Base-by-base conservation (phyloP, 1,140 invertebrate species). In the Papilio xuthus region DNA sequence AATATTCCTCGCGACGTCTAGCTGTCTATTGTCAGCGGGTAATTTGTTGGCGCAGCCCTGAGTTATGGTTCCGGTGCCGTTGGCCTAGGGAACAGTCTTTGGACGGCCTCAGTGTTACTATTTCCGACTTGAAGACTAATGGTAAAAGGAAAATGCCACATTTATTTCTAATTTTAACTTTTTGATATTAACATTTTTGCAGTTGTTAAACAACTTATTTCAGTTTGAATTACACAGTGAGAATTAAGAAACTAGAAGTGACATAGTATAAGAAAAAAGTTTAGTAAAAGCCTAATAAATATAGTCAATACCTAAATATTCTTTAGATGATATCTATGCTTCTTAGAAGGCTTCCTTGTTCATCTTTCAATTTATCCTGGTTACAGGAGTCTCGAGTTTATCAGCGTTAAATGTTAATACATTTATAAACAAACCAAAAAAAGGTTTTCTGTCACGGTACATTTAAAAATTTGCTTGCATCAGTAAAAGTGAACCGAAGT, bases 11-110 rank as follows among this genome's bases (percentile, higher is more conserved):
- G 32, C 41, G 70, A 42, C 41, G 71, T 56, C 74, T 53, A n/a
- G 28, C 74, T 76, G 74, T 76, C 74, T 60, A 76, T 76, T 76
- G 53, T 76, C 74, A 60, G 28, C n/a, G 23, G 73, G 71, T 82
- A 82, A 85, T 85, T 85, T 85, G 82, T 83, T 82, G 78, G 70
- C 77, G 81, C 80, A 71, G 74, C 78, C 75, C 69, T 70, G 79
- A 82, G 73, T 79, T 82, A 82, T 82, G 71, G 81, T 78, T 79
- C 80, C 80, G 80, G 77, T 81, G 50, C 41, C 18, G 50, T 69
- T 77, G 53, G 53, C 74, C 53, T 76, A 76, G 53, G 53, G 74
- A 76, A 53, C 53, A 60, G 74, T 63, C 53, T 60, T n/a, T 12
- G 20, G 71, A 13, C 41, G 74, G 53, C 74, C 74, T 76, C 74